Evolutionary conservation across 23 tunicate genomes (phyloP).

Genomic region (Diplosoma virens): DNA sequence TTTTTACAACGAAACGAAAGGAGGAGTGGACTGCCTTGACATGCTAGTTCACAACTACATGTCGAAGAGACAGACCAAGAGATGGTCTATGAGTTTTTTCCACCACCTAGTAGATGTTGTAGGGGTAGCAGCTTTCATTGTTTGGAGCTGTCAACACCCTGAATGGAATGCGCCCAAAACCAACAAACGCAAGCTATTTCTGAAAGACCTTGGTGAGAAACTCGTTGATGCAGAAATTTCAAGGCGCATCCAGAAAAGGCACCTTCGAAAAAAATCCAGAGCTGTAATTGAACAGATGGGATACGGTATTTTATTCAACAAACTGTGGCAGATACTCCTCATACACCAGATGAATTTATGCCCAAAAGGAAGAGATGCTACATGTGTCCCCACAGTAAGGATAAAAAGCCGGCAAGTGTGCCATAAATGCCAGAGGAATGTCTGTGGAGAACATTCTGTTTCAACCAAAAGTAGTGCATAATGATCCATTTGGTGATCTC

Average conservation of each 20-base stretch:
- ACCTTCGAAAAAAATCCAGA: background rate
- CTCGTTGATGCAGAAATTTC: conserved; percentile 21
- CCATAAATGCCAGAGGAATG: conserved; percentile 29
- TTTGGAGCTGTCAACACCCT: conserved; percentile 21
- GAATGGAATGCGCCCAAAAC: conserved; percentile 7
- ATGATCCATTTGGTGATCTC: too few species aligned
- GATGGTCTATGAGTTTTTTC: conserved; percentile 19
- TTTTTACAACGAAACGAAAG: conserved; percentile 17
- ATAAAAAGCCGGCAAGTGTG: conserved; percentile 17
- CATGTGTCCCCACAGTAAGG: conserved; percentile 18
- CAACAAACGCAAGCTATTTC: conserved; percentile 19
- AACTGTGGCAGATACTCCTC: conserved; percentile 1
- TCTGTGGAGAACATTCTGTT: conserved; percentile 31
- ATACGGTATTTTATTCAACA: conserved; percentile 26
- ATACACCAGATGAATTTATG: background rate
- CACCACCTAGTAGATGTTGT: conserved; percentile 7
- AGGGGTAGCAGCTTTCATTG: conserved; percentile 24
- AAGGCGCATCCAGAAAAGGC: conserved; percentile 1
- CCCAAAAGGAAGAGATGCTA: conserved; percentile 23
- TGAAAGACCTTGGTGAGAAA: conserved; percentile 21
- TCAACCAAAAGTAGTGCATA: too few species aligned
- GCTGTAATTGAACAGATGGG: conserved; percentile 21
- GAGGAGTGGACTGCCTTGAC: conserved; percentile 32
- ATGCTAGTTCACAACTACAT: conserved; percentile 24
- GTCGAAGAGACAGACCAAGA: conserved; percentile 16